Percentiles rank a stretch among this genome's conserved stretches.
Evolutionary conservation across 2,113 vertebrate species (phyloP).

Genomic region (Phyllopteryx taeniolatus): DNA sequence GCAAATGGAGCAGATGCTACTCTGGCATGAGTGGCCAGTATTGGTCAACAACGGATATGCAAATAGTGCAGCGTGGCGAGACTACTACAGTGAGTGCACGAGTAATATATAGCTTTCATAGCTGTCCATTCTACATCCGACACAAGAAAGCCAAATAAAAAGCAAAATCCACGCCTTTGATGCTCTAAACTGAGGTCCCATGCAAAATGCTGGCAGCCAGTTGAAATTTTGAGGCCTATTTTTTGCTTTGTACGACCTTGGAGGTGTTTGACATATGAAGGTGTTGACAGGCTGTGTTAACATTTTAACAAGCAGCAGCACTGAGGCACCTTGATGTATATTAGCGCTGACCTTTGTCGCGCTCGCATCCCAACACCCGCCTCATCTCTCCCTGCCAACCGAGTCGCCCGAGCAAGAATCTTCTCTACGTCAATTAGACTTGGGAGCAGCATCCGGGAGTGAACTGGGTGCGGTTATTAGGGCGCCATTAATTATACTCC

Average conservation of each 20-base stretch:
- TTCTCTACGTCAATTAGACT: constrained; percentile 83
- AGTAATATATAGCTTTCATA: too few species aligned
- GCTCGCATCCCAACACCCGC: constrained; percentile 34
- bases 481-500: constrained; percentile 80
- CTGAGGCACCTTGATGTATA: constrained; percentile 2
- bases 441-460: constrained; percentile 58
- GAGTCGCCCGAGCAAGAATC: constrained; percentile 86
- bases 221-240: neutral
- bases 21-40: too few species aligned
- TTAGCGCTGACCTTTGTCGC: constrained; percentile 1
- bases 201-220: neutral
- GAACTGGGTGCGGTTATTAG: constrained; percentile 81
- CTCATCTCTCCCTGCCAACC: constrained; percentile 86
- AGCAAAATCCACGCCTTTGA: too few species aligned
- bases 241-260: neutral
- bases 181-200: too few species aligned
- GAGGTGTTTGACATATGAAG: neutral
- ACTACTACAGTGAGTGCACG: too few species aligned
- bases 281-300: constrained; percentile 1
- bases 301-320: constrained; percentile 10
- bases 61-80: too few species aligned
- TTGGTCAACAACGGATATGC: too few species aligned
- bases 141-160: too few species aligned
- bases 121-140: too few species aligned
- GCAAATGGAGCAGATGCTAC: too few species aligned